A percentile compares a stretch with the other conserved stretches of the same genome.
Conservation (phyloP, 2,888 invertebrate genomes). For the Orthosia gracilis region DNA sequence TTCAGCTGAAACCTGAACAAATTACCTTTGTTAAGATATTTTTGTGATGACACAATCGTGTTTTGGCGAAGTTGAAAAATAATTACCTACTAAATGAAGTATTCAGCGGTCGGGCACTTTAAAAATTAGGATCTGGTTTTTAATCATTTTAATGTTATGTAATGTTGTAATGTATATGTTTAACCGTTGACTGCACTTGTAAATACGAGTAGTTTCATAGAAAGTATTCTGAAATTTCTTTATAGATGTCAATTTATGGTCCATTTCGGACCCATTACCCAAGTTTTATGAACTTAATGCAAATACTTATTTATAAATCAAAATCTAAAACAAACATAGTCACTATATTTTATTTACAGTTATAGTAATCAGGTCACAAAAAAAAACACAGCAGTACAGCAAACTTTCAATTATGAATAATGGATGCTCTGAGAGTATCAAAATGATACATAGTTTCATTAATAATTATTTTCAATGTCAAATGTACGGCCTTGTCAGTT, state of each 20-base stretch:
- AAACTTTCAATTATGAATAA: conserved; percentile 49
- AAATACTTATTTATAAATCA: background rate
- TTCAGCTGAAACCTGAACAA: conserved; percentile 47
- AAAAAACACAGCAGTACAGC: background rate
- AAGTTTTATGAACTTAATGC: background rate
- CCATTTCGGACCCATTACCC: too few species aligned
- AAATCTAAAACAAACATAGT: background rate
- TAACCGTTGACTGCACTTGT: too few species aligned
- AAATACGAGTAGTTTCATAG: too few species aligned
- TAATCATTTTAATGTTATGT: too few species aligned
- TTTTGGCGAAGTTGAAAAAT: conserved; percentile 16
- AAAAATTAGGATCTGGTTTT: too few species aligned
- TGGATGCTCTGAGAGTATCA: conserved; percentile 25
- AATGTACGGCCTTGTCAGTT: conserved; percentile 36
- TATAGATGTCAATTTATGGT: too few species aligned
- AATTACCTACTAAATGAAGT: background rate
- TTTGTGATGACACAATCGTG: conserved; percentile 49
- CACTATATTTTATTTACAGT: background rate
- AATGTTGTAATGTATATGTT: too few species aligned
- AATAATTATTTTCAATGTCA: conserved; percentile 48
- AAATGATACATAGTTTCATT: conserved; percentile 37
- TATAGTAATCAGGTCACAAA: background rate
- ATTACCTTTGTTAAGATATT: conserved; percentile 55
- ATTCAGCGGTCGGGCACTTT: too few species aligned
- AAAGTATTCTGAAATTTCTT: too few species aligned